Evolutionary conservation across 2,797 vertebrate genomes (phyloP).

Genomic region (Hemitrygon akajei): DNA sequence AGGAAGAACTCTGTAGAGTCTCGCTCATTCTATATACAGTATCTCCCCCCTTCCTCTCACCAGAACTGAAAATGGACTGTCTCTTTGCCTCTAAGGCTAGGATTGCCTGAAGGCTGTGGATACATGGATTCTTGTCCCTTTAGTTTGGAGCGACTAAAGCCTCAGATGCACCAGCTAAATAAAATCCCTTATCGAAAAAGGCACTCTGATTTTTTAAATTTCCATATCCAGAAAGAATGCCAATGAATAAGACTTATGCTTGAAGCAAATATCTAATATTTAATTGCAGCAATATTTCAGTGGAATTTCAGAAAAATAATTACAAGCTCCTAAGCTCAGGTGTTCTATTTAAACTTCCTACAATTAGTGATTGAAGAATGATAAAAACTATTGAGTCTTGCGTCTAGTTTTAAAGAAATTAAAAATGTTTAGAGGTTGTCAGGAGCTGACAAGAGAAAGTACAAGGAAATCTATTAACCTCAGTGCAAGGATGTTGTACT

Average conservation of each 20-base stretch:
- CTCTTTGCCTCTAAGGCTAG: neutral
- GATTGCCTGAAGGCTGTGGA: neutral
- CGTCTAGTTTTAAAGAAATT: neutral
- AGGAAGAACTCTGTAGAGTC: neutral
- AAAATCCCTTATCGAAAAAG: neutral
- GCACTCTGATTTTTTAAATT: neutral
- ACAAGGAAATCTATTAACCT: too few relatives aligned
- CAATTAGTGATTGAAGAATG: neutral
- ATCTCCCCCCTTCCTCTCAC: neutral
- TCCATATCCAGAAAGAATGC: neutral
- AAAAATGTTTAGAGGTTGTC: neutral
- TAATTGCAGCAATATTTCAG: neutral
- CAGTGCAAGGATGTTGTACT: neutral
- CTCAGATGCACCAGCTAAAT: neutral
- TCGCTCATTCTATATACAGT: neutral
- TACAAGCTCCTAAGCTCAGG: neutral
- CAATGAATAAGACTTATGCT: neutral
- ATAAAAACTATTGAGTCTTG: neutral
- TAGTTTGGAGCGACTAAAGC: neutral
- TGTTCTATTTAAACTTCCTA: neutral
- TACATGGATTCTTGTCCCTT: neutral
- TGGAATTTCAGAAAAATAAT: neutral
- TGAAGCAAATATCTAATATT: neutral
- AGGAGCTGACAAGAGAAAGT: neutral
- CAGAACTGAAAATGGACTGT: too few relatives aligned